phyloP scores from a whole-genome alignment of 37 sponge, comb jelly and placozoan species.

The Diacarnus erythraeanus region DNA sequence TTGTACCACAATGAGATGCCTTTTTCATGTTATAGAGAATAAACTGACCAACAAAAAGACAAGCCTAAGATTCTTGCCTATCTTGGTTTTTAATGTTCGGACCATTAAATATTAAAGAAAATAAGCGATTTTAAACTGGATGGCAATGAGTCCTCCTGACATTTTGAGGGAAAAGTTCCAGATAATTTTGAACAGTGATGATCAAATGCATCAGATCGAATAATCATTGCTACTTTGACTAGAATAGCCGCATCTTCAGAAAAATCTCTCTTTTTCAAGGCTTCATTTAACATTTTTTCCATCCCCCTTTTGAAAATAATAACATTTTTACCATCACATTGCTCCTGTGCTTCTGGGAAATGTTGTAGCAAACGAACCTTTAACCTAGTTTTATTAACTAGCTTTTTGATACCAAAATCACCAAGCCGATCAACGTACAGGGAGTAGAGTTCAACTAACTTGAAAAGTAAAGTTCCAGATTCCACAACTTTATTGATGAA shows the following conservation, averaged over 20 bases:
- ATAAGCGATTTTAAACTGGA: too few relatives aligned
- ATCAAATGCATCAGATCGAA: background rate
- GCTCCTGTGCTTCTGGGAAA: background rate
- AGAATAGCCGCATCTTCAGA: background rate
- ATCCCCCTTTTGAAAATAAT: background rate
- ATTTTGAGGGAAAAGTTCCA: background rate
- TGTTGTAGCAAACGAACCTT: background rate
- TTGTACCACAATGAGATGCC: background rate
- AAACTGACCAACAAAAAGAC: background rate
- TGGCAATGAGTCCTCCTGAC: background rate
- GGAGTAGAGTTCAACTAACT: background rate
- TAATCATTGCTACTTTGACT: background rate
- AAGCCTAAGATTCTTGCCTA: background rate
- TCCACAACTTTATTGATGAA: background rate
- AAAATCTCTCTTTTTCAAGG: background rate
- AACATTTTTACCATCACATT: background rate
- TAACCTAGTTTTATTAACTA: background rate
- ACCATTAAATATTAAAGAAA: background rate
- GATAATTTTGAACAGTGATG: background rate
- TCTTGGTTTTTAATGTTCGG: background rate
- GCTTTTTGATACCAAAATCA: background rate
- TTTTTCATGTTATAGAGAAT: background rate
- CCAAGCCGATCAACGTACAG: background rate
- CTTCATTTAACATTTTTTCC: background rate
- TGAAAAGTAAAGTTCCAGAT: background rate